Base-by-base conservation (phyloP, 2,888 invertebrate species). In the Phaonia tiefii region DNA sequence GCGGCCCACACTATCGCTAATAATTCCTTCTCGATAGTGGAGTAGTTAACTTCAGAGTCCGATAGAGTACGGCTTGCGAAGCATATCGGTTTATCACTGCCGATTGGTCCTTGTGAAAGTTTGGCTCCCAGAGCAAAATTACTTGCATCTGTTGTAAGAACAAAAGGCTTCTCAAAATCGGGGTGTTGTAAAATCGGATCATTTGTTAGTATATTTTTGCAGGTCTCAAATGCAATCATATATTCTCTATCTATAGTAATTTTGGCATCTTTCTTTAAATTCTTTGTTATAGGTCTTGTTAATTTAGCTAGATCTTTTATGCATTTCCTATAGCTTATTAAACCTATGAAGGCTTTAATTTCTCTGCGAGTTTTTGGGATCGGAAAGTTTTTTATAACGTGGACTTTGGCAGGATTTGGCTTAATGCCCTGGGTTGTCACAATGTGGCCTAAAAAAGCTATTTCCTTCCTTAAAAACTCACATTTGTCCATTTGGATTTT, bases 401-500 rank as follows among this genome's bases (percentile, higher is more conserved):
- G n/a, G n/a, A n/a, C n/a, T n/a, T n/a, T n/a, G n/a, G n/a, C n/a
- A n/a, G n/a, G n/a, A n/a, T n/a, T n/a, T 11, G 26, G 22, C 22
- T 22, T 51, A 22, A 51, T 51, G 7, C 20, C 22, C 11, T 51
- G 20, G 1, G n/a, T n/a, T n/a, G n/a, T 31, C 8, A 31, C 31
- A 8, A 31, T 31, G 8, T 31, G 31, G 4, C 31, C n/a, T 5
- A 31, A 31, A 31, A 31, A 31, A 31, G 31, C 31, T 5, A 5
- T 5, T 31, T 31, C 31, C 31, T 31, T 31, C 4, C 8, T 3
- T 3, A 31, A 8, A 31, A 31, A 31, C 31, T 31, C 31, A 3
- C 4, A 75, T 67, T 79, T 79, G n/a, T 54, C 42, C 1, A 60
- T 5, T 20, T 75, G 71, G 8, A 75, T 56, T 26, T 79, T 75